phyloP scores from a whole-genome alignment of 2,888 invertebrate genomes.

The Drosophila emarginata region DNA sequence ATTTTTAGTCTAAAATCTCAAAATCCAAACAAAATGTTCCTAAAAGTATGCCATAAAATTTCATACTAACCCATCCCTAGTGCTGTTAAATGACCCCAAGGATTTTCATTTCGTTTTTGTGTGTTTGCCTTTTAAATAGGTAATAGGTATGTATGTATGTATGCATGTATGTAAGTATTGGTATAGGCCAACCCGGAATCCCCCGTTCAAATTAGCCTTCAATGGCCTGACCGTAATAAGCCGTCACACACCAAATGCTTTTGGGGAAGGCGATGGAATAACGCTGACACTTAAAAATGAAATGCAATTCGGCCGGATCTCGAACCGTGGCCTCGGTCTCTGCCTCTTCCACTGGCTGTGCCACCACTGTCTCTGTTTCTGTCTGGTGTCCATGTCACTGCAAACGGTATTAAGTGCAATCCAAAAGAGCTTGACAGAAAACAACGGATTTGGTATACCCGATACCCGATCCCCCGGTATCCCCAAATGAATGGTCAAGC shows the following conservation, averaged over 20 bases:
- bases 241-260: conserved; percentile 31
- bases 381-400: conserved; percentile 31
- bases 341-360: no score
- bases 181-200: conserved; percentile 14
- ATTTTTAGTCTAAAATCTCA: no score
- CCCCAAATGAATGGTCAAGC: conserved; percentile 20
- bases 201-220: conserved; percentile 39
- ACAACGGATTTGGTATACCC: conserved; percentile 36
- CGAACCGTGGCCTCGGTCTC: background rate
- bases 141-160: conserved; percentile 22
- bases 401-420: conserved; percentile 71
- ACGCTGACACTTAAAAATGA: conserved; percentile 79
- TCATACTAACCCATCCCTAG: background rate
- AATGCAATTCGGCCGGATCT: conserved; percentile 67
- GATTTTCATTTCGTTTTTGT: conserved; percentile 39
- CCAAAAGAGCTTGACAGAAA: conserved; percentile 62
- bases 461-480: conserved; percentile 29
- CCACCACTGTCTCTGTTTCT: background rate
- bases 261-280: conserved; percentile 56
- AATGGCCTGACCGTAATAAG: conserved; percentile 25
- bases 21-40: no score
- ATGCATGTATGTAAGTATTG: conserved; percentile 10
- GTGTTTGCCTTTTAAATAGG: conserved; percentile 13
- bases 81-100: conserved; percentile 32
- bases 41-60: no score